Conservation (phyloP, 2,888 invertebrate genomes). For the Limnephilus marmoratus region DNA sequence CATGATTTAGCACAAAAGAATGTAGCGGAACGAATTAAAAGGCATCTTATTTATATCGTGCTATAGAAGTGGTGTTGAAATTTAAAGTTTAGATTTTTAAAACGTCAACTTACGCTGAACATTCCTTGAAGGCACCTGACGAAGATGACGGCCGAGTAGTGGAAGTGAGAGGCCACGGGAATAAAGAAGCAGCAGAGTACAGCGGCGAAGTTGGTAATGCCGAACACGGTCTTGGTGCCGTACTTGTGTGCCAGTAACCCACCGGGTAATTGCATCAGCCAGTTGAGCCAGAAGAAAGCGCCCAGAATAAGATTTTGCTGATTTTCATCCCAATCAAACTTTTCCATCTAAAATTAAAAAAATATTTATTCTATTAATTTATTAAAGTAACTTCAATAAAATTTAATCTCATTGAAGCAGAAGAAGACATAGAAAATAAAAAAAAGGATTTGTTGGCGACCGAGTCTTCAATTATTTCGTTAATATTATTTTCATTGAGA, state of each 20-base stretch:
- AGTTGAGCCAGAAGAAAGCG: conserved; percentile 86
- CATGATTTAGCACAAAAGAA: not conserved
- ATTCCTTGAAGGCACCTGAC: conserved; percentile 83
- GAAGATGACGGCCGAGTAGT: conserved; percentile 77
- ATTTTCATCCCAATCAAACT: conserved; percentile 81
- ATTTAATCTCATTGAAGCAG: too few relatives aligned
- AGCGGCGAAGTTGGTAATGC: conserved; percentile 80
- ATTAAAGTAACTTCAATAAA: too few relatives aligned
- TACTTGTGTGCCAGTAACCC: conserved; percentile 82
- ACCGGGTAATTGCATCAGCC: conserved; percentile 84
- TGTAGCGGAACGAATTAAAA: too few relatives aligned
- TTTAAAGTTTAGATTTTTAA: not conserved
- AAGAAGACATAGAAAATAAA: too few relatives aligned
- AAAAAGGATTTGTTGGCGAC: too few relatives aligned
- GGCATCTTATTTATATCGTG: not conserved
- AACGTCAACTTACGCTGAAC: conserved; percentile 77
- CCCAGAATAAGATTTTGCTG: conserved; percentile 81
- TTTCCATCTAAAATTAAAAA: conserved; percentile 66
- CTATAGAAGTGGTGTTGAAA: not conserved
- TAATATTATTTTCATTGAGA: too few relatives aligned
- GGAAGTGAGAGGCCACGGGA: conserved; percentile 80
- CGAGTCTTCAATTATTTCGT: too few relatives aligned
- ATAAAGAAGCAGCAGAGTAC: conserved; percentile 81
- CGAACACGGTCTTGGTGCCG: conserved; percentile 85
- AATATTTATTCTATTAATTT: not conserved